Conservation (phyloP, 2,888 invertebrate genomes). For the Octonoba sinensis region DNA sequence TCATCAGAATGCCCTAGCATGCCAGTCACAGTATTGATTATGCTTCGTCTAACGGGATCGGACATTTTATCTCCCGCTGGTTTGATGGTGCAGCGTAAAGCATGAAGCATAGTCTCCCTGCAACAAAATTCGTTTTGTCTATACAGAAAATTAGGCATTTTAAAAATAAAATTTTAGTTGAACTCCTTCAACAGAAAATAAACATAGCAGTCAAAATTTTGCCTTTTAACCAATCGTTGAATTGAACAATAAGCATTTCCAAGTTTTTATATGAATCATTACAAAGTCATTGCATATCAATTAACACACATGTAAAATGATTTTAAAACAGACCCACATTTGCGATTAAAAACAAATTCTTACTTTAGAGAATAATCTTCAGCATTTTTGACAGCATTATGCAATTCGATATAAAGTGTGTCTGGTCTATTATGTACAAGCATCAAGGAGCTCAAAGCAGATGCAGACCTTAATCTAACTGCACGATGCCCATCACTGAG, state of each 20-base stretch:
- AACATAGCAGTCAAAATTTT: no score
- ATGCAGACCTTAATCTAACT: slow-evolving; percentile 90
- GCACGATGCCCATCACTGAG: slow-evolving; percentile 88
- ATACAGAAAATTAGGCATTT: no score
- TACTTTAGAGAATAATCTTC: slow-evolving; percentile 82
- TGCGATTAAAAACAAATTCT: neutral
- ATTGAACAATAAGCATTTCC: no score
- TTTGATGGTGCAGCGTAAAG: slow-evolving; percentile 83
- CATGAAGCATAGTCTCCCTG: slow-evolving; percentile 93
- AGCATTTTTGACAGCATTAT: slow-evolving; percentile 84
- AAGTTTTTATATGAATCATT: no score
- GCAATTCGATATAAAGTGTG: slow-evolving; percentile 93
- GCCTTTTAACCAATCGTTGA: no score
- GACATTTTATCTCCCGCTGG: slow-evolving; percentile 65
- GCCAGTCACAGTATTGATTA: slow-evolving; percentile 66
- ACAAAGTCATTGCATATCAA: no score
- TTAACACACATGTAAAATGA: no score
- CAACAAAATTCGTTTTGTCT: neutral
- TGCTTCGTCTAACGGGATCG: slow-evolving; percentile 32
- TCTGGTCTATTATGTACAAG: slow-evolving; percentile 94
- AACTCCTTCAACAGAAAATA: no score
- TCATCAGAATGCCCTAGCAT: slow-evolving; percentile 79
- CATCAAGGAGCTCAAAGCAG: slow-evolving; percentile 88
- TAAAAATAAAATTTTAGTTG: no score
- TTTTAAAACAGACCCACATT: no score